Percentiles rank a stretch among this genome's conserved stretches.
These are phyloP conservation scores for Oxyruncus cristatus DNA, from an alignment of 2,113 vertebrate species.

Conservation along the genomic window DNA sequence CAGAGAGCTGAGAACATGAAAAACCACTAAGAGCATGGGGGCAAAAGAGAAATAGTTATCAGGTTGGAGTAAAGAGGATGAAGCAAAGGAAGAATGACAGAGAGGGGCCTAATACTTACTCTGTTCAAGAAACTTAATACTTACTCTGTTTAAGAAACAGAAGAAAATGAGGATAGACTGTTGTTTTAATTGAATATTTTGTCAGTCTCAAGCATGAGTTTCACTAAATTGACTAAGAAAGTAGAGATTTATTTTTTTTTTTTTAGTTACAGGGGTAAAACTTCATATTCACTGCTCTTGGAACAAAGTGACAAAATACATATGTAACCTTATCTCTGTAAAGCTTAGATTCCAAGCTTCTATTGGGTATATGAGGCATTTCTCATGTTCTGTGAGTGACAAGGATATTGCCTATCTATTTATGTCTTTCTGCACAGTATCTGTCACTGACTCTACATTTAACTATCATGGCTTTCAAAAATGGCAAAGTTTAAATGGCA, in stretches of 20 bases:
- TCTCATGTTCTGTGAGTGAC: neutral
- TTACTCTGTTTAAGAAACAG: neutral
- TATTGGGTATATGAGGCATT: neutral
- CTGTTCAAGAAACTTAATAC: neutral
- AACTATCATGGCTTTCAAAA: neutral
- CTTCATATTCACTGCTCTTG: neutral
- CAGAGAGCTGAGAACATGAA: neutral
- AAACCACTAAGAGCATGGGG: neutral
- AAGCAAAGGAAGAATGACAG: neutral
- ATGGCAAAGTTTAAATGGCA: neutral
- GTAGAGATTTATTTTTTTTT: neutral
- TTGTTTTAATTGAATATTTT: neutral
- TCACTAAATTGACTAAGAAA: neutral
- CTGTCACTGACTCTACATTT: neutral
- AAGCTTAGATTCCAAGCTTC: neutral
- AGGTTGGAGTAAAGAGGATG: neutral
- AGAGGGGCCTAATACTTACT: neutral
- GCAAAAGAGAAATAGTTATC: neutral
- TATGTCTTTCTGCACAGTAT: neutral
- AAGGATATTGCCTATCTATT: constrained; percentile 19
- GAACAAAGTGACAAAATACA: neutral
- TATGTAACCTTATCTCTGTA: neutral
- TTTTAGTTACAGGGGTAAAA: neutral
- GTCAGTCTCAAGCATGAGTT: neutral
- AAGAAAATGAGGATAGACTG: neutral